Percentiles rank a stretch among this genome's conserved stretches.
Evolutionary conservation across 2,888 invertebrate genomes (phyloP).

Genomic region (Ommatoiulus sabulosus): DNA sequence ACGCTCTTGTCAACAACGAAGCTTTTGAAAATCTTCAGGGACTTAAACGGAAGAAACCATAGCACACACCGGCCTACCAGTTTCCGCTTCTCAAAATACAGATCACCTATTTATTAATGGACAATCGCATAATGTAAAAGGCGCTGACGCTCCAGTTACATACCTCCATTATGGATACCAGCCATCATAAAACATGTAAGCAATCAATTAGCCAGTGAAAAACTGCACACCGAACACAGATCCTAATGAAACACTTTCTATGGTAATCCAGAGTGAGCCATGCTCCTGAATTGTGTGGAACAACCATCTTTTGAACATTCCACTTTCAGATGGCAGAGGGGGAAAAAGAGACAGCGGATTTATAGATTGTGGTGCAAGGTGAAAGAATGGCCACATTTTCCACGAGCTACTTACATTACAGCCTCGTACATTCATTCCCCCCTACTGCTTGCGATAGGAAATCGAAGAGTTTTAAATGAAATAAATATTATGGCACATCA

Average conservation of each 20-base stretch:
- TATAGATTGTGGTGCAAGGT: not conserved
- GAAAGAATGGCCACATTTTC: not conserved
- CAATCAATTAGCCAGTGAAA: slow-evolving; percentile 29
- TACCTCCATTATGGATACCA: not conserved
- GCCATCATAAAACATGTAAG: not conserved
- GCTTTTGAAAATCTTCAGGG: not conserved
- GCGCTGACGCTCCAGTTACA: not conserved
- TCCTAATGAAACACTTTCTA: slow-evolving; percentile 36
- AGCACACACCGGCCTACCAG: not conserved
- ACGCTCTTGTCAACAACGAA: not conserved
- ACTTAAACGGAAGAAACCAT: not conserved
- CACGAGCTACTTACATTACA: slow-evolving; percentile 25
- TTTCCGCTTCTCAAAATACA: not conserved
- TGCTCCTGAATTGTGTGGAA: not conserved
- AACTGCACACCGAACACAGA: not conserved
- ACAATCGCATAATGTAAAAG: not conserved
- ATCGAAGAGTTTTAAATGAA: slow-evolving; percentile 39
- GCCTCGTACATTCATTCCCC: not conserved
- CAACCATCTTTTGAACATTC: slow-evolving; percentile 43
- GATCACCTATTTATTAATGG: not conserved
- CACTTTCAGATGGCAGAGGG: slow-evolving; percentile 39
- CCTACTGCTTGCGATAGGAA: not conserved
- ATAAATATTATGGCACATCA: slow-evolving; percentile 40
- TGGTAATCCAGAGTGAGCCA: slow-evolving; percentile 38
- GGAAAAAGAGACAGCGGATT: not conserved